phyloP scores from a whole-genome alignment of 2,797 vertebrate genomes.

The Fistularia commersonii region DNA sequence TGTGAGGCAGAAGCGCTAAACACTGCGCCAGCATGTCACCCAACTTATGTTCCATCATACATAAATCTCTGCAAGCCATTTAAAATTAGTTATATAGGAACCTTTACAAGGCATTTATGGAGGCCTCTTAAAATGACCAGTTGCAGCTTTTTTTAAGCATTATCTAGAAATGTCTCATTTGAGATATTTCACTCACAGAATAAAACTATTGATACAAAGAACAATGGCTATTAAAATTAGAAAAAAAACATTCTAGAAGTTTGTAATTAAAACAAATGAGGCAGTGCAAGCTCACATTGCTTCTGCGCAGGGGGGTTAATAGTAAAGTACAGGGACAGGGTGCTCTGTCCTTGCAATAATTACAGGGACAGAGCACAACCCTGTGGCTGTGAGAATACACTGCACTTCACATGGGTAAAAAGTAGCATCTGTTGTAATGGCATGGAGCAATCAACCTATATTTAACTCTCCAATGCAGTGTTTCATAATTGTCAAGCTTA shows the following conservation, averaged over 20 bases:
- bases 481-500: background rate
- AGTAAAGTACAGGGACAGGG: background rate
- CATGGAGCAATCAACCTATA: background rate
- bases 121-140: conserved; percentile 26
- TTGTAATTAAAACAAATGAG: conserved; percentile 35
- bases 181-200: conserved; percentile 15
- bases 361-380: conserved; percentile 60
- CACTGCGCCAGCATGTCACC: too few species aligned
- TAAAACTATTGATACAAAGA: conserved; percentile 15
- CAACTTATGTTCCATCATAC: conserved; percentile 17
- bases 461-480: background rate
- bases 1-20: too few species aligned
- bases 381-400: conserved; percentile 39
- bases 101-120: conserved; percentile 31
- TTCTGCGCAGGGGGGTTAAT: background rate
- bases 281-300: conserved; percentile 17
- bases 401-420: conserved; percentile 12
- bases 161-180: conserved; percentile 7
- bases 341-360: background rate
- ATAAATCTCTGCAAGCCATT: conserved; percentile 42
- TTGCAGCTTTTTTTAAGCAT: conserved; percentile 26
- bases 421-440: background rate
- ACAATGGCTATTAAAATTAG: background rate
- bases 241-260: conserved; percentile 16
- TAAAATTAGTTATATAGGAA: conserved; percentile 37